Percentiles rank a stretch among this genome's conserved stretches.
Evolutionary conservation across 2,888 invertebrate species (phyloP).

Genomic region (Eristalis intricaria): DNA sequence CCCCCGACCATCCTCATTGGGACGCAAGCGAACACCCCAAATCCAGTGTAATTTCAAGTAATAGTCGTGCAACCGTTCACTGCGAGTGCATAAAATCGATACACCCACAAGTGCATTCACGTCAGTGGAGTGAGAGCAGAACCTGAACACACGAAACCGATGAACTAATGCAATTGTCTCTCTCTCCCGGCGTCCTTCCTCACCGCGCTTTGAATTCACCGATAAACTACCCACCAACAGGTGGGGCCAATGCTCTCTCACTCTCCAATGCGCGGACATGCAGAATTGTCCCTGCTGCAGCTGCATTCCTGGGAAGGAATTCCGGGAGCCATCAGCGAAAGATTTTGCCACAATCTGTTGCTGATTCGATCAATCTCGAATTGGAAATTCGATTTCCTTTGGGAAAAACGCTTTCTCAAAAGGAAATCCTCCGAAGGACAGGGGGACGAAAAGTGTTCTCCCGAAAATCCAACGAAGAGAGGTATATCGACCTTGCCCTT

Average conservation of each 20-base stretch:
- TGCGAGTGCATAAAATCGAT: not conserved
- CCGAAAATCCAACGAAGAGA: not conserved
- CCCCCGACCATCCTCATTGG: no score
- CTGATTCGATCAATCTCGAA: constrained; percentile 21
- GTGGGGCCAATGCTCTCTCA: constrained; percentile 61
- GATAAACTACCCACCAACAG: constrained; percentile 58
- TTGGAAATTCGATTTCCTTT: not conserved
- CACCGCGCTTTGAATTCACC: constrained; percentile 42
- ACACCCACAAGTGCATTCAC: not conserved
- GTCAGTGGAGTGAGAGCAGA: not conserved
- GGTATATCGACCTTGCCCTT: constrained; percentile 69
- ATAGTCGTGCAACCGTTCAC: no score
- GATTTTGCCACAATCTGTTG: constrained; percentile 47
- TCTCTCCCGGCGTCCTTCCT: constrained; percentile 14
- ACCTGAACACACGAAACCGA: not conserved
- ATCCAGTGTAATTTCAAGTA: no score
- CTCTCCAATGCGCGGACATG: not conserved
- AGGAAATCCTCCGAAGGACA: not conserved
- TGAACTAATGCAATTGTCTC: not conserved
- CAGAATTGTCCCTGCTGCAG: not conserved
- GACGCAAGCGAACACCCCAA: no score
- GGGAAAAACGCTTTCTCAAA: not conserved
- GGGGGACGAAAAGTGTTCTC: constrained; percentile 14
- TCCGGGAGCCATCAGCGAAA: not conserved
- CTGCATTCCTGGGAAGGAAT: constrained; percentile 3